Base-by-base conservation (phyloP, 1,140 invertebrate genomes). In the Drosophila cardini region DNA sequence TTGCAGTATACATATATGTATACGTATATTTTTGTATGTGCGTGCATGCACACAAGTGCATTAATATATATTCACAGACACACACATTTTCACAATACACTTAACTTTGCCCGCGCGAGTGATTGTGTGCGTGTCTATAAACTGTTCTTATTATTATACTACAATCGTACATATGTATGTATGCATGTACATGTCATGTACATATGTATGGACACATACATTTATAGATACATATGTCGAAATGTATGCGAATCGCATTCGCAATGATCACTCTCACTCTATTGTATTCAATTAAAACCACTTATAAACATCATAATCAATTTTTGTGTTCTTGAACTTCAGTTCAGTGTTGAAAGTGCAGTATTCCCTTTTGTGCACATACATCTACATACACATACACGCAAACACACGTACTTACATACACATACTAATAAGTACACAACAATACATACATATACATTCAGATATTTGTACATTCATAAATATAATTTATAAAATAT, bases 251-350 rank as follows among this genome's bases (percentile, higher is more conserved):
- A 64, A 63, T 71, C 65, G 62, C 64, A 72, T 46, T 65, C 57
- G 43, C 53, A 52, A 62, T 73, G 72, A 68, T 70, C 68, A 82
- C 83, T 84, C 76, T 75, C 63, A 87, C 71, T 84, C 69, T 82
- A 86, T 87, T 87, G 78, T 86, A 79, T 82, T 86, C 83, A 86
- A 86, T 86, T 86, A 87, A 85, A 86, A 70, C 52, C 83, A 87
- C 87, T 86, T 79, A 85, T 82, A 79, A 79, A 78, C 82, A 86
- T 86, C 64, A 79, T 83, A 72, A 75, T 63, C 42, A 63, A 82
- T 87, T 86, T 81, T 81, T 86, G 78, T 79, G 82, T 64, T 86
- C 83, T 87, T 86, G 82, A 86, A 87, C 83, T 86, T 86, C 83
- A 79, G 71, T 82, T 78, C 61, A 82, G 50, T 61, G 40, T 38